Percentiles rank a stretch among this genome's conserved stretches.
Conservation (phyloP, 2,888 invertebrate species). For the Artemia sinica region DNA sequence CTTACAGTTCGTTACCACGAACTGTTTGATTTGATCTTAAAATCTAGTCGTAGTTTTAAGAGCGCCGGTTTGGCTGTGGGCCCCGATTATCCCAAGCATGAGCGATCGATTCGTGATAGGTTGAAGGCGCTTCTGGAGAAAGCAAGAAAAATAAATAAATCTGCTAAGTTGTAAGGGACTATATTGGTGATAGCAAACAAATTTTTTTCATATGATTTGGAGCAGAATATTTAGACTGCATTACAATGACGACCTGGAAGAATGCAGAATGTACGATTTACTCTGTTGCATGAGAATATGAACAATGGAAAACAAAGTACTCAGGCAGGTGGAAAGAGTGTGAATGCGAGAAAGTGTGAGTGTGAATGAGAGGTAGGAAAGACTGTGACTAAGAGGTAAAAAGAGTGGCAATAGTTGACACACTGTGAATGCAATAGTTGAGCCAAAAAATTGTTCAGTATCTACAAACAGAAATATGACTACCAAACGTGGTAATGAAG, state of each 20-base stretch:
- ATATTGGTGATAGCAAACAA: not conserved
- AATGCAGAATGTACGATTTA: not conserved
- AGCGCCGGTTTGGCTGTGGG: not conserved
- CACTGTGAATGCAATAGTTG: not conserved
- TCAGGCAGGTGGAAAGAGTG: not conserved
- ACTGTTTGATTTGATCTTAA: too few species aligned
- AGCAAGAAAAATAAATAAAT: not conserved
- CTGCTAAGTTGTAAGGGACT: slow-evolving; percentile 1
- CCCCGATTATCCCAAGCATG: not conserved
- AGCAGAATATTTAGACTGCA: not conserved
- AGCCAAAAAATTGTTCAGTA: not conserved
- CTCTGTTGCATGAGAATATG: not conserved
- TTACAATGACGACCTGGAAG: not conserved
- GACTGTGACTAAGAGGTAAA: too few species aligned
- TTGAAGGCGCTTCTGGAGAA: not conserved
- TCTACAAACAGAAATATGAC: not conserved
- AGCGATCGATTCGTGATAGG: not conserved
- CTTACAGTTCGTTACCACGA: too few species aligned
- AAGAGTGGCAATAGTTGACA: too few species aligned
- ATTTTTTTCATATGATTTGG: not conserved
- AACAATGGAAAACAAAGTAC: not conserved
- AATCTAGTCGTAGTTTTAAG: slow-evolving; percentile 5
- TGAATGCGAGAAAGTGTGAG: too few species aligned
- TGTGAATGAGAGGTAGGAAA: too few species aligned
- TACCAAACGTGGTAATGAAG: not conserved